Evolutionary conservation across 2,113 vertebrate genomes (phyloP), one percentile per base, ranked within the genome.

Genomic region (Brachionichthys hirsutus): DNA sequence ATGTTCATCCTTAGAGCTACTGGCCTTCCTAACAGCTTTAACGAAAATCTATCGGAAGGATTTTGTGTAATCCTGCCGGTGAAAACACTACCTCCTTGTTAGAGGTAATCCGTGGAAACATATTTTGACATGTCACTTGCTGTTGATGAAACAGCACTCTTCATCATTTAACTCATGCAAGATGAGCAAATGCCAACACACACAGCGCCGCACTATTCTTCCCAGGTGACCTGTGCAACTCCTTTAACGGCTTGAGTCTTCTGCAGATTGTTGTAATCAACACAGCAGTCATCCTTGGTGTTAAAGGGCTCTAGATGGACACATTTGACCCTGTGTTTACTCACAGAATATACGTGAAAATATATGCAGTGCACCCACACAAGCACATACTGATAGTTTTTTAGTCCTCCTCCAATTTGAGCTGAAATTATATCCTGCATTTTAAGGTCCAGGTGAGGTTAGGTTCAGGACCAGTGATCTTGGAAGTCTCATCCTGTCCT

Each of bases 281-380:
- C 58, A 38, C 55, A 75, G 59, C 30, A 42, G 35, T 49, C 22
- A 22, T 22, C 43, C 30, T 15, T 56, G 59, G 68, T 75, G 78
- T 82, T 77, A 68, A 75, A 73, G 61, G 75, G 68, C 62, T 62
- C 9, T 73, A 18, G 22, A 49, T 81, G 68, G 69, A 67, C n/a
- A n/a, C n/a, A n/a, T 30, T 81, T 42, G 80, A n/a, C 64, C 69
- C 38, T 11, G 30, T 70, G 43, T 80, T 79, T 67, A 58, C 76
- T 67, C n/a, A 13, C 18, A 0, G 18, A 0, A 56, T 12, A 1
- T 40, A 12, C 1, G 13, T 41, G 10, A 52, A 47, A 50, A 18
- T 38, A 3, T 30, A 19, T 48, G 60, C 42, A 49, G 41, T 1
- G 1, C 62, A 15, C n/a, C 24, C 24, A 46, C 12, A 49, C 14